Percentiles rank a stretch among this genome's conserved stretches.
Conservation (phyloP, 2,113 vertebrate species). For the Brachionichthys hirsutus region DNA sequence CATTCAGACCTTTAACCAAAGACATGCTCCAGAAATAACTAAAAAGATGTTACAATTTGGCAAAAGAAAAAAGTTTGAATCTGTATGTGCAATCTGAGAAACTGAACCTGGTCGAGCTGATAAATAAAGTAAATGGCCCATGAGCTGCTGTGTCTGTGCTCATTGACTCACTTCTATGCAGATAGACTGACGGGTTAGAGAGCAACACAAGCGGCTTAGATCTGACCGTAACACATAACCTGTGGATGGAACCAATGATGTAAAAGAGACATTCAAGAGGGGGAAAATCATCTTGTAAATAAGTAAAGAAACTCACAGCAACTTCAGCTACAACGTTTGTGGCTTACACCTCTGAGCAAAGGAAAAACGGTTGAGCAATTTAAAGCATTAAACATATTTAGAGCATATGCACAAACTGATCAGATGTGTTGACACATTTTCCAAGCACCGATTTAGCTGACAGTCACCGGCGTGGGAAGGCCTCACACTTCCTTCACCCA, state of each 20-base stretch:
- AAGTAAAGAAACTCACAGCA: no score
- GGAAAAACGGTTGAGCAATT: no score
- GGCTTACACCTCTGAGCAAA: no score
- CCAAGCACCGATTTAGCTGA: conserved; percentile 34
- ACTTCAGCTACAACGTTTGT: background rate
- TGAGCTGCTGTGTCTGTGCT: conserved; percentile 41
- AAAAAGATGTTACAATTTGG: conserved; percentile 68
- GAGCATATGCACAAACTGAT: background rate
- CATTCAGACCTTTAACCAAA: conserved; percentile 71
- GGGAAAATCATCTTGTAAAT: no score
- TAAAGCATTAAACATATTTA: background rate
- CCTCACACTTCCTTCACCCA: conserved; percentile 56
- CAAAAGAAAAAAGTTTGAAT: conserved; percentile 68
- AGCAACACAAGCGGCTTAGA: background rate
- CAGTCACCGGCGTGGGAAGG: conserved; percentile 27
- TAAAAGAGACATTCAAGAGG: conserved; percentile 26
- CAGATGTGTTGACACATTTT: conserved; percentile 38
- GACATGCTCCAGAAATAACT: conserved; percentile 65
- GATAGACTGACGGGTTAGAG: background rate
- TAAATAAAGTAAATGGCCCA: conserved; percentile 81
- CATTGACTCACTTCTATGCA: conserved; percentile 14
- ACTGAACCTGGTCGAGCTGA: conserved; percentile 70
- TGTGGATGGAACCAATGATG: conserved; percentile 9
- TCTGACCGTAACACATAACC: background rate
- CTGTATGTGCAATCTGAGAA: conserved; percentile 72